A percentile compares a stretch with the other conserved stretches of the same genome.
Evolutionary conservation across 2,888 invertebrate species (phyloP).

Genomic region (Meghimatium bilineatum): DNA sequence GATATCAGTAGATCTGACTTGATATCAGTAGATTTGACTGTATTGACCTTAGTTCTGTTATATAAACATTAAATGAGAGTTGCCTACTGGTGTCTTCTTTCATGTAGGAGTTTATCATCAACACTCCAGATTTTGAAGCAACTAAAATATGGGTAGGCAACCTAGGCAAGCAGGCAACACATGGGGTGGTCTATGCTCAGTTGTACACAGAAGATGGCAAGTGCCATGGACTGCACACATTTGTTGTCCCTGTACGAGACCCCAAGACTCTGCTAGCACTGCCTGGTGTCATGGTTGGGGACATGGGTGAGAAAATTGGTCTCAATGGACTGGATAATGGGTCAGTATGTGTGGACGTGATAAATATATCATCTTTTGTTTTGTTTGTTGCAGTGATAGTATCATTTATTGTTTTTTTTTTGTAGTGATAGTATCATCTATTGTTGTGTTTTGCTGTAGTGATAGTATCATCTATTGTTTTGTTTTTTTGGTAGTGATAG

Average conservation of each 20-base stretch:
- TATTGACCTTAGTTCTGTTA: too few species aligned
- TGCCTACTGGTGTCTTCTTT: too few species aligned
- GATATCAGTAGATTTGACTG: too few species aligned
- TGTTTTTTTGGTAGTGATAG: too few species aligned
- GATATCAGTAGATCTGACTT: too few species aligned
- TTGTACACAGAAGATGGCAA: slow-evolving; percentile 87
- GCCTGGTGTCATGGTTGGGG: slow-evolving; percentile 90
- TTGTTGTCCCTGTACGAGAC: slow-evolving; percentile 87
- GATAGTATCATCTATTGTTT: too few species aligned
- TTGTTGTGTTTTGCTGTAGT: too few species aligned
- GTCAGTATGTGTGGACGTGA: slow-evolving; percentile 77
- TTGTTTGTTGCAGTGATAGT: too few species aligned
- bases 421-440: too few species aligned
- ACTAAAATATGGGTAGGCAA: slow-evolving; percentile 93
- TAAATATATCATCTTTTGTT: too few species aligned
- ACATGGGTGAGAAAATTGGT: slow-evolving; percentile 94
- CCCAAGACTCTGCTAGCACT: slow-evolving; percentile 64
- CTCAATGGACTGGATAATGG: slow-evolving; percentile 96
- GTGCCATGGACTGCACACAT: slow-evolving; percentile 91
- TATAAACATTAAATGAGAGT: too few species aligned
- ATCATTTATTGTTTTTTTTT: too few species aligned
- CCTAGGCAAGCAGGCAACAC: slow-evolving; percentile 84
- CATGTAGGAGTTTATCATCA: slow-evolving; percentile 83
- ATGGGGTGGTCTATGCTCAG: slow-evolving; percentile 92
- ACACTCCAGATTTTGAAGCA: slow-evolving; percentile 87